Evolutionary conservation across 2,888 invertebrate species (phyloP).

Genomic region (Balanococcus diminutus): DNA sequence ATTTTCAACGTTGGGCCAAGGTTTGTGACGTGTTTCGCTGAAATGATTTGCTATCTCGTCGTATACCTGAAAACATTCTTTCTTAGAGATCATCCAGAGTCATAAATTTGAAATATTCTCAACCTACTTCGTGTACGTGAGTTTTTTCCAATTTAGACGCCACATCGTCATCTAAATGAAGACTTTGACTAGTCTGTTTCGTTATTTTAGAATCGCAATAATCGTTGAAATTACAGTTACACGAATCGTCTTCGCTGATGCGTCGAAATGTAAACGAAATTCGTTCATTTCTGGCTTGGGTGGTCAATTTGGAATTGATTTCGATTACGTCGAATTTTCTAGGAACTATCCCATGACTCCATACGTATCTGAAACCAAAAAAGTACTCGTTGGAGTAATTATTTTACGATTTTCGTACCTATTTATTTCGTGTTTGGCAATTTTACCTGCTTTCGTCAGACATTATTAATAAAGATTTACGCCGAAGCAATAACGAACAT

Average conservation of each 20-base stretch:
- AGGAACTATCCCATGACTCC: conserved; percentile 88
- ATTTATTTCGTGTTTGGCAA: neutral
- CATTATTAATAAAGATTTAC: conserved; percentile 79
- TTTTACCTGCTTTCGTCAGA: conserved; percentile 75
- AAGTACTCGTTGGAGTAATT: neutral
- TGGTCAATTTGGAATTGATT: conserved; percentile 65
- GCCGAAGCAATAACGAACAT: conserved; percentile 71
- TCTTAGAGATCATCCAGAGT: neutral
- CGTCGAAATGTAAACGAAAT: conserved; percentile 86
- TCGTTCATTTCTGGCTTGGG: conserved; percentile 66
- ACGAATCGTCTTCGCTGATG: conserved; percentile 60
- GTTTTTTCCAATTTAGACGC: conserved; percentile 73
- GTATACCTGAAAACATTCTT: conserved; percentile 86
- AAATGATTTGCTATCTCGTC: conserved; percentile 94
- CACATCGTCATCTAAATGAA: conserved; percentile 58
- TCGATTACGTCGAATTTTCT: conserved; percentile 78
- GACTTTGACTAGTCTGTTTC: neutral
- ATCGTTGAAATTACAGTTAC: conserved; percentile 69
- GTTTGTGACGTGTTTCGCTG: conserved; percentile 89
- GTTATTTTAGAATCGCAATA: conserved; percentile 70
- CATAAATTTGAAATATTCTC: conserved; percentile 1
- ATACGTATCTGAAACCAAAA: conserved; percentile 69
- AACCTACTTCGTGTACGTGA: conserved; percentile 75
- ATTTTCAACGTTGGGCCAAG: conserved; percentile 88
- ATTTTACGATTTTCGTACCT: neutral